Base-by-base conservation (phyloP, 2,888 invertebrate species). In the Rhimphoctona megacephalus region DNA sequence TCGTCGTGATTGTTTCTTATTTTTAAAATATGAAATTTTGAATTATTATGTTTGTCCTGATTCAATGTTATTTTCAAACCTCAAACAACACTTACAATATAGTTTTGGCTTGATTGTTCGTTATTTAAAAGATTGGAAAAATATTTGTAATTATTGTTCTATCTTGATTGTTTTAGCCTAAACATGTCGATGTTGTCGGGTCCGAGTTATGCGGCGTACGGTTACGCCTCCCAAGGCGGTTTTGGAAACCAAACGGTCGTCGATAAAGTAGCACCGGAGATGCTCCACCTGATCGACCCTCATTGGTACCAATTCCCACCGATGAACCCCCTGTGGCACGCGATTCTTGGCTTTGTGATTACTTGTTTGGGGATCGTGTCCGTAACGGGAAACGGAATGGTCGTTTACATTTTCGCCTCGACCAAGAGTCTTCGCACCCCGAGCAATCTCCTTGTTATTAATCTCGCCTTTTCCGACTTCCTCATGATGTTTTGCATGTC, bases 281-380 rank as follows among this genome's bases (percentile, higher is more conserved):
- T 97, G 96, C 95, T 97, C 89, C 96, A 97, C 93, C 95, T 97
- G 95, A 95, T 97, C 89, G 97, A 97, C 93, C 95, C 97, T 64
- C 96, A 97, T 93, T 98, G 98, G 98, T 97, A 98, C 94, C 98
- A 98, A 93, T 98, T 97, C 92, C 97, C 98, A 85, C 98, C 98
- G 25, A 96, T 98, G 97, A 98, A 98, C 93, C 98, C 98, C 33
- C 95, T 98, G 78, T 98, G 98, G 98, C 97, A 98, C 93, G 97
- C 96, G 88, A 95, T 98, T 76, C 95, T 98, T 39, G 97, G 97
- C 77, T 96, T 97, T 92, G 96, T 97, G 85, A 98, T 98, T 93
- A 96, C 96, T 79, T 93, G 96, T 78, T 96, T 98, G 90, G 98
- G 97, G 76, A 94, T 96, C 91, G 93, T 97, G 89, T 96, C 97